Conservation (phyloP, 2,888 invertebrate genomes). For the Candidula unifasciata region DNA sequence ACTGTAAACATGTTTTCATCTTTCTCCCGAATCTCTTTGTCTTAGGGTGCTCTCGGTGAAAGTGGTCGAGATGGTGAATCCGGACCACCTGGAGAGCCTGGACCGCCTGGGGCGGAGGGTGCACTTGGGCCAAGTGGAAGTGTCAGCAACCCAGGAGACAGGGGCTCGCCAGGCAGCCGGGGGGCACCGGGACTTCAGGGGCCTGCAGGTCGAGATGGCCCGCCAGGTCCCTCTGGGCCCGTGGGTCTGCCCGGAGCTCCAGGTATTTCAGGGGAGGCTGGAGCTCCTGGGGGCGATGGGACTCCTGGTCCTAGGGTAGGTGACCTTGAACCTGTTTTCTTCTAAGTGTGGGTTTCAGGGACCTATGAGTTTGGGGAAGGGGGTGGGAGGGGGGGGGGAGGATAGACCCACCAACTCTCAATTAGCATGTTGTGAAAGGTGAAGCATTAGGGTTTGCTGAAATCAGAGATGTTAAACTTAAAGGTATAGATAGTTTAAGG, state of each 20-base stretch:
- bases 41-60: conserved; percentile 58
- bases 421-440: too few species aligned
- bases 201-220: conserved; percentile 80
- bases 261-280: conserved; percentile 80
- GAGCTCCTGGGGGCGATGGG: conserved; percentile 62
- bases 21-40: background rate
- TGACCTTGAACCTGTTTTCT: background rate
- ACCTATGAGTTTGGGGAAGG: too few species aligned
- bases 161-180: conserved; percentile 62
- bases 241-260: conserved; percentile 53
- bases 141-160: conserved; percentile 79
- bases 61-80: conserved; percentile 61
- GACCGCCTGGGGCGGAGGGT: conserved; percentile 78
- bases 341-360: too few species aligned
- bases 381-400: too few species aligned
- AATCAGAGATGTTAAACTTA: too few species aligned
- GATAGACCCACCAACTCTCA: too few species aligned
- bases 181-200: conserved; percentile 63
- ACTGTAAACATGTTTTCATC: too few species aligned
- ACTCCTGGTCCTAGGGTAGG: conserved; percentile 61
- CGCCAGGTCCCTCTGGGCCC: conserved; percentile 85
- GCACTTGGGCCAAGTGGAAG: conserved; percentile 73
- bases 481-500: too few species aligned
- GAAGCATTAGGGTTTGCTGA: too few species aligned
- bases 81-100: conserved; percentile 61